Conservation (phyloP, 37 sponge, comb jelly and placozoan genomes). For the Cladorhizidae sp. region DNA sequence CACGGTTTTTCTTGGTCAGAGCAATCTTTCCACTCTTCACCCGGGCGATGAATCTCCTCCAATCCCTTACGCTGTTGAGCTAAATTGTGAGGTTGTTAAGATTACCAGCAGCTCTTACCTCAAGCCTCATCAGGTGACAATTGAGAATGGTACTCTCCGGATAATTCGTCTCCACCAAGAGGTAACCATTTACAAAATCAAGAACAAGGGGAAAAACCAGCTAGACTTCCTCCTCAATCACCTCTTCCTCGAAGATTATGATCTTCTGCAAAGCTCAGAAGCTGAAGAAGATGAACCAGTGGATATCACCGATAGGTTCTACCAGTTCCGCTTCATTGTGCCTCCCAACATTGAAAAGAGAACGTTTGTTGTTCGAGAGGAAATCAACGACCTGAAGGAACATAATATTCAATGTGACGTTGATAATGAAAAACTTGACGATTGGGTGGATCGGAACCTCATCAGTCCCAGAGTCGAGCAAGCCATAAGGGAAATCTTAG, state of each 20-base stretch:
- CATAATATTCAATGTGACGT: slow-evolving; percentile 23
- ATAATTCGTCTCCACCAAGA: slow-evolving; percentile 55
- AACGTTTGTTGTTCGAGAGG: slow-evolving; percentile 66
- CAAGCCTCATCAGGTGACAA: slow-evolving; percentile 44
- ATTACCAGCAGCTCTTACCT: no score
- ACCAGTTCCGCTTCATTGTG: slow-evolving; percentile 87
- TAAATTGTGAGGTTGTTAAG: no score
- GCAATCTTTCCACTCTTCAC: slow-evolving; percentile 82
- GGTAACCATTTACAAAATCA: slow-evolving; percentile 67
- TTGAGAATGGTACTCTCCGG: slow-evolving; percentile 40
- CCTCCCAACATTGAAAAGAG: slow-evolving; percentile 75
- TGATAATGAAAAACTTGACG: slow-evolving; percentile 18
- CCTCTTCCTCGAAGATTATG: slow-evolving; percentile 83
- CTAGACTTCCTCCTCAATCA: slow-evolving; percentile 92
- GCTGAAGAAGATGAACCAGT: slow-evolving; percentile 88
- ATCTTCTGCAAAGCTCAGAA: slow-evolving; percentile 67
- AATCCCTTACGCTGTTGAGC: no score
- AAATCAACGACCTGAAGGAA: slow-evolving; percentile 39
- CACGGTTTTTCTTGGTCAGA: no score
- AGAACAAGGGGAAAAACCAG: slow-evolving; percentile 67
- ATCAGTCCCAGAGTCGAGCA: slow-evolving; percentile 28
- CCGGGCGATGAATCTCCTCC: slow-evolving; percentile 92
- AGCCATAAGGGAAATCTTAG: slow-evolving; percentile 28
- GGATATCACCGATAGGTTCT: slow-evolving; percentile 90
- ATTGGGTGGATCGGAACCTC: slow-evolving; percentile 25